phyloP scores from a whole-genome alignment of 2,888 invertebrate species.

The Cheilosia vulpina region DNA sequence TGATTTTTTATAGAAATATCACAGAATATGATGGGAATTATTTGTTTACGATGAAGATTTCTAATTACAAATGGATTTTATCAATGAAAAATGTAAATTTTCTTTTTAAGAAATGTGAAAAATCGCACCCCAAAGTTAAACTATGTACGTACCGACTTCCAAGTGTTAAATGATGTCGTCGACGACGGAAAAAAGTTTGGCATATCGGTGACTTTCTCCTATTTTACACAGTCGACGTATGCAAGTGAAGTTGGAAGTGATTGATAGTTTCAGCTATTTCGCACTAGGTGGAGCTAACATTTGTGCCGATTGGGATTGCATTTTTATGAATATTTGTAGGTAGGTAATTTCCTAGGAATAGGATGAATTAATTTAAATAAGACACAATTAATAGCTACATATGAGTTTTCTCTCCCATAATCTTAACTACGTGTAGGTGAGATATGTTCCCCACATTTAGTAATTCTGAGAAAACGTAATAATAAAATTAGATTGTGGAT shows the following conservation, averaged over 20 bases:
- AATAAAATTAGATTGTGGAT: too few species aligned
- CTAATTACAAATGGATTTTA: conserved; percentile 30
- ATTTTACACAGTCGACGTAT: conserved; percentile 74
- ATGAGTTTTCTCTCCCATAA: too few species aligned
- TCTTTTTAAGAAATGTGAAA: conserved; percentile 57
- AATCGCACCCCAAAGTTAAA: conserved; percentile 68
- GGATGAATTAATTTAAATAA: too few species aligned
- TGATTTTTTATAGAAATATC: conserved; percentile 26
- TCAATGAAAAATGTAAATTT: conserved; percentile 42
- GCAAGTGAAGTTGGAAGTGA: conserved; percentile 70
- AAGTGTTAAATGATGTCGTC: conserved; percentile 78
- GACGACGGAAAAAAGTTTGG: conserved; percentile 73
- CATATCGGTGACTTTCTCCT: conserved; percentile 73
- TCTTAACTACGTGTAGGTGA: too few species aligned
- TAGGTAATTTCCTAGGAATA: too few species aligned
- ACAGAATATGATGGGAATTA: conserved; percentile 40
- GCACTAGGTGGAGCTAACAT: conserved; percentile 21
- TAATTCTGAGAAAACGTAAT: too few species aligned
- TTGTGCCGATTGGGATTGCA: background rate
- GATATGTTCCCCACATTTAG: too few species aligned
- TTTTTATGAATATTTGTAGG: background rate
- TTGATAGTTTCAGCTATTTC: background rate
- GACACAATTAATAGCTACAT: too few species aligned
- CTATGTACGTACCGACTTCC: conserved; percentile 79
- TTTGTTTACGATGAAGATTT: conserved; percentile 24